These are phyloP conservation scores for Arion vulgaris DNA, from an alignment of 1,140 invertebrate genomes.

Conservation along the genomic window DNA sequence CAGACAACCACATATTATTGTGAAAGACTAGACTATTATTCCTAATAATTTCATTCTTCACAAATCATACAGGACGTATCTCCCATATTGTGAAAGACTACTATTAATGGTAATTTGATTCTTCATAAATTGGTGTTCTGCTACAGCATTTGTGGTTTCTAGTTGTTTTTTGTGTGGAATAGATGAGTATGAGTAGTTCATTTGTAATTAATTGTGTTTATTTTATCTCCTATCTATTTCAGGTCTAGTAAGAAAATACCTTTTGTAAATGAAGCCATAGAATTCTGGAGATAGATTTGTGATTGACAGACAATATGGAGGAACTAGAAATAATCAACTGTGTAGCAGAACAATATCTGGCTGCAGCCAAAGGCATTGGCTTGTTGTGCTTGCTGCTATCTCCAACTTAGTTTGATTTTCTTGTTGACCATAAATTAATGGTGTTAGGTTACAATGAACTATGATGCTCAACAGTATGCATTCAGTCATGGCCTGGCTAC, in stretches of 20 bases:
- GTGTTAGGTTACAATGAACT: slow-evolving; percentile 27
- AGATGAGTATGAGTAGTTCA: no score
- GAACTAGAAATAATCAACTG: background rate
- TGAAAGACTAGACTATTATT: no score
- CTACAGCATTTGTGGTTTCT: no score
- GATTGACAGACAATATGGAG: background rate
- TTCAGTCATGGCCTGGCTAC: slow-evolving; percentile 35
- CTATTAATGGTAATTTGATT: no score
- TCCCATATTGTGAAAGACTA: no score
- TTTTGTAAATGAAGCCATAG: background rate
- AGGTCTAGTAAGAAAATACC: background rate
- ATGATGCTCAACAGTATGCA: slow-evolving; percentile 35
- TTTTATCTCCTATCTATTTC: background rate
- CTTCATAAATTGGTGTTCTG: no score
- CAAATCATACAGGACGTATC: no score
- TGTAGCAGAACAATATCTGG: background rate
- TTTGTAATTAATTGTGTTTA: no score
- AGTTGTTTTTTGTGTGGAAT: no score
- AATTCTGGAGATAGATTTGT: background rate
- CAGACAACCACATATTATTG: no score
- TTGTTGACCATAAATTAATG: background rate
- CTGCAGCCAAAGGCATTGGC: background rate
- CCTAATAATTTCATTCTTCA: no score
- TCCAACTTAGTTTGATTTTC: slow-evolving; percentile 19
- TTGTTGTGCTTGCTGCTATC: background rate